Conservation (phyloP, 35 echinoderm and acorn worm species). For the Nesometra sesokonis region DNA sequence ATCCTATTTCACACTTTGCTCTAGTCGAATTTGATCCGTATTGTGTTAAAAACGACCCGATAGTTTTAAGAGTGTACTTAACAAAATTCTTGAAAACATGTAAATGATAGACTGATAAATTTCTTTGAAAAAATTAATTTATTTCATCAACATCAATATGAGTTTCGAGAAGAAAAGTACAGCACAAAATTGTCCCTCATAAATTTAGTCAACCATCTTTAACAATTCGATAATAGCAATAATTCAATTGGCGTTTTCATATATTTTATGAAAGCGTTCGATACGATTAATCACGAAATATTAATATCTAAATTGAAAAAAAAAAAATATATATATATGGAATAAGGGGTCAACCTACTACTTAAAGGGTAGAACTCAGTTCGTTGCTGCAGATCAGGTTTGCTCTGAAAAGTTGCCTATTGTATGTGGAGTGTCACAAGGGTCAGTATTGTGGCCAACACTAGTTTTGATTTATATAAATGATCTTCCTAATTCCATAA, state of each 20-base stretch:
- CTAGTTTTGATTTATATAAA: not conserved
- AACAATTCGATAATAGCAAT: not conserved
- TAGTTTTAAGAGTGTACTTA: too few relatives aligned
- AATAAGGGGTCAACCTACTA: not conserved
- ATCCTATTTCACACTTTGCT: too few relatives aligned
- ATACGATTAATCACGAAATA: slow-evolving; percentile 4
- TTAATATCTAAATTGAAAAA: not conserved
- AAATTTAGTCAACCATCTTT: slow-evolving; percentile 1
- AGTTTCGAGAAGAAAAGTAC: not conserved
- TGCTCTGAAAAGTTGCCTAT: not conserved
- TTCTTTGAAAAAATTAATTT: not conserved
- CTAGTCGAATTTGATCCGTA: too few relatives aligned
- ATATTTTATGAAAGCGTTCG: not conserved
- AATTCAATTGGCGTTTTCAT: not conserved
- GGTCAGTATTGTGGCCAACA: not conserved
- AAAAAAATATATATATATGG: too few relatives aligned
- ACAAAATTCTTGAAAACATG: slow-evolving; percentile 2
- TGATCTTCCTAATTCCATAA: not conserved
- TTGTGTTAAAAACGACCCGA: too few relatives aligned
- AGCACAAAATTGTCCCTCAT: slow-evolving; percentile 2
- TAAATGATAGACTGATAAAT: slow-evolving; percentile 1
- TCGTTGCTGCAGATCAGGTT: not conserved
- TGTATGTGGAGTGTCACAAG: not conserved
- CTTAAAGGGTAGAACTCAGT: not conserved
- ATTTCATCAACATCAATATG: not conserved